Evolutionary conservation across 2,888 invertebrate genomes (phyloP), one percentile per base, ranked within the genome.

Genomic region (Melinopterus prodromus): DNA sequence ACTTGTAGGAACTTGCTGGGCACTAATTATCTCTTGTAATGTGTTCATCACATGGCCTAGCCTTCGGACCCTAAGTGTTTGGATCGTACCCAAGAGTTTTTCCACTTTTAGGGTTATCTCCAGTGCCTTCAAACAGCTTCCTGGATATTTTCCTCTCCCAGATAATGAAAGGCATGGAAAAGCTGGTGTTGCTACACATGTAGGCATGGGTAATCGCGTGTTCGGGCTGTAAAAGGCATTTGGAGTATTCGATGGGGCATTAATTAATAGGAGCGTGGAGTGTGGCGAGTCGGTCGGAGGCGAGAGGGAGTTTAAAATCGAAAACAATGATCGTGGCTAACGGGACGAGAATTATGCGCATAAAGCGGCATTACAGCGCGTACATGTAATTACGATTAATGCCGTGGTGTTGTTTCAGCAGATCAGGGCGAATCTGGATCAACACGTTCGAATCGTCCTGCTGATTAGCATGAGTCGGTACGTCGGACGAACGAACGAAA

Each of bases 371-470:
- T 80, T 78, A 81, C 77, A 80, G 76, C 75, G 80, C 72, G 77
- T 76, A 78, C 80, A 80, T 80, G 78, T 81, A 81, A 78, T 81
- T 78, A 80, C 77, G 79, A 81, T 81, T 80, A 81, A 78, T 78
- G 75, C 76, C 76, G 76, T 38, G 26, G 78, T 77, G 80, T 80
- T 80, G 80, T 81, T 80, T 78, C 76, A 81, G 77, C 38, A 80
- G 71, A 79, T 78, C 80, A 77, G 71, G 80, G 71, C 80, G 71
- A 81, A 81, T 77, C 77, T 80, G 77, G 79, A 81, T 80, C 70
- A 77, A 76, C 80, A 81, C 77, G 70, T 80, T 81, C 77, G 78
- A 81, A 80, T 80, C 78, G 81, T 78, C 70, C 72, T 37, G 74
- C 80, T 81, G 81, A 81, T 81, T 80, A 80, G 80, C 79, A 76